Evolutionary conservation across 37 sponge, comb jelly and placozoan genomes (phyloP).

Genomic region (Halichondria panicea): DNA sequence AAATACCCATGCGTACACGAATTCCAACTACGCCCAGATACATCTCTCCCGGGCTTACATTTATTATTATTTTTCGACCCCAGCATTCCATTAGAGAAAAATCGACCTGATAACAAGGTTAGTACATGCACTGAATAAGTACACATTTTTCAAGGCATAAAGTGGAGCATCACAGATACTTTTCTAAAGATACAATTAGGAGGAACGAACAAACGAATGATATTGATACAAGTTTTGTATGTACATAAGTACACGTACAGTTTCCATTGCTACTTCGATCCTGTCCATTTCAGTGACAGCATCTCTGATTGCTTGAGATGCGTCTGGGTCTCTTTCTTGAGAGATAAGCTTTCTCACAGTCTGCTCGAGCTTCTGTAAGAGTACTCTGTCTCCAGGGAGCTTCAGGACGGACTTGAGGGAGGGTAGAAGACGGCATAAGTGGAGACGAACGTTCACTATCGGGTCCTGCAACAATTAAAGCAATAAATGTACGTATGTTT

Average conservation of each 20-base stretch:
- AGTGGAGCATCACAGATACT: no score
- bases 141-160: no score
- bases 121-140: no score
- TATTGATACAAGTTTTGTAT: no score
- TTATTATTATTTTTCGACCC: no score
- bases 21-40: no score
- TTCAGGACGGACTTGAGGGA: slow-evolving; percentile 62
- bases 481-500: neutral
- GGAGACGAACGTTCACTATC: slow-evolving; percentile 57
- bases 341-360: slow-evolving; percentile 46
- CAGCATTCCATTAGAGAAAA: no score
- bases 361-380: slow-evolving; percentile 61
- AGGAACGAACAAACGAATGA: no score
- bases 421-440: slow-evolving; percentile 51
- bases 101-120: no score
- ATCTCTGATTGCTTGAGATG: slow-evolving; percentile 28
- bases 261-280: slow-evolving; percentile 69
- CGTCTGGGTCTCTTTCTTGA: slow-evolving; percentile 67
- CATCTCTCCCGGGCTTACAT: no score
- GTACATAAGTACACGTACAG: slow-evolving; percentile 46
- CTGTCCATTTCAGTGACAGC: slow-evolving; percentile 69
- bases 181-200: no score
- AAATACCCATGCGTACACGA: no score
- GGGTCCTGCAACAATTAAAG: slow-evolving; percentile 43
- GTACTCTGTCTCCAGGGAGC: slow-evolving; percentile 51